Conservation (phyloP, 2,113 vertebrate species). For the Aspidoscelis tigris region DNA sequence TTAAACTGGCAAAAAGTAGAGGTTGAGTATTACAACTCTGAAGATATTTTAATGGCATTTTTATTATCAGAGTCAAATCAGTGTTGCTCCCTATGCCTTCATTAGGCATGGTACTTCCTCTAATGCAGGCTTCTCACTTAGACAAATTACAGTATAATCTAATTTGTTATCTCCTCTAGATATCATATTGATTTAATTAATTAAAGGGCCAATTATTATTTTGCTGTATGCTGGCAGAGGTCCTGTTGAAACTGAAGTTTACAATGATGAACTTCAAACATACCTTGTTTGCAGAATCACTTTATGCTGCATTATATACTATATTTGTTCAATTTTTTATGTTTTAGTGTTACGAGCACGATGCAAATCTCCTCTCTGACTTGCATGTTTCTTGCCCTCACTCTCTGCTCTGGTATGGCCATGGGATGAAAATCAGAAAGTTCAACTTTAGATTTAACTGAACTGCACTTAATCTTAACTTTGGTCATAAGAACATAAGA, state of each 20-base stretch:
- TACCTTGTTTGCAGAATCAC: not conserved
- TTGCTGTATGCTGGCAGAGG: slow-evolving; percentile 56
- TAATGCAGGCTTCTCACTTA: not conserved
- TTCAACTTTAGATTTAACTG: not conserved
- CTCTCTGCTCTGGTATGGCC: not conserved
- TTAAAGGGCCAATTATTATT: slow-evolving; percentile 38
- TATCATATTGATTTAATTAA: slow-evolving; percentile 46
- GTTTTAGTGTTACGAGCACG: not conserved
- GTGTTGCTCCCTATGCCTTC: slow-evolving; percentile 15
- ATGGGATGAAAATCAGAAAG: not conserved
- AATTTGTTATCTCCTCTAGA: slow-evolving; percentile 50
- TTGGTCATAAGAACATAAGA: no score
- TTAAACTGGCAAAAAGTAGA: not conserved
- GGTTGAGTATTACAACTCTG: slow-evolving; percentile 5
- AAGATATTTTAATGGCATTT: slow-evolving; percentile 21
- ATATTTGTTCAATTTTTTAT: not conserved
- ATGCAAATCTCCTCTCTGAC: not conserved
- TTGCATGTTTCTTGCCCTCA: not conserved
- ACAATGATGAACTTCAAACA: slow-evolving; percentile 34
- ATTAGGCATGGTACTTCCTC: slow-evolving; percentile 23
- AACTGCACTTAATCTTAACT: not conserved
- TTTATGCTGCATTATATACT: not conserved
- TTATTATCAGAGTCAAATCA: slow-evolving; percentile 36
- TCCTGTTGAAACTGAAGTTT: slow-evolving; percentile 43
- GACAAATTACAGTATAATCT: slow-evolving; percentile 49